phyloP scores from a whole-genome alignment of 2,113 vertebrate genomes.

The Mus spicilegus region DNA sequence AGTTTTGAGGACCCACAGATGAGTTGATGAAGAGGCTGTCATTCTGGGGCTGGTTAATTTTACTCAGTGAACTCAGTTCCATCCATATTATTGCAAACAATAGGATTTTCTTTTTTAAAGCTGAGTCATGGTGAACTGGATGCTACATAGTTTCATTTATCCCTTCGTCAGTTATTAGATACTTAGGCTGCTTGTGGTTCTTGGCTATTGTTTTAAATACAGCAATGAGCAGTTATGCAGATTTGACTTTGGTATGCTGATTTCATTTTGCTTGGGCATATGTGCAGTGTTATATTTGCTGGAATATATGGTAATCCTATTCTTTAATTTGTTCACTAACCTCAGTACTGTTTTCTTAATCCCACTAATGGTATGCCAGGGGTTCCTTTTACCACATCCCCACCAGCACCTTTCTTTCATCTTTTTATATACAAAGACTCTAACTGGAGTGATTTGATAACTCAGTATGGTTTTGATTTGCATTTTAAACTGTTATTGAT shows the following conservation, averaged over 20 bases:
- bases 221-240: no score
- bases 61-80: neutral
- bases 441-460: neutral
- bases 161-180: neutral
- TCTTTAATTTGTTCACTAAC: no score
- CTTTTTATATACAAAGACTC: neutral
- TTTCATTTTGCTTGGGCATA: neutral
- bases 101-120: neutral
- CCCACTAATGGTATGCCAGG: neutral
- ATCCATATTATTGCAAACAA: neutral
- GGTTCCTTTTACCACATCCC: neutral
- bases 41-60: neutral
- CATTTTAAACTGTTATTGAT: neutral
- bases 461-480: neutral
- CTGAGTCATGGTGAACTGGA: neutral
- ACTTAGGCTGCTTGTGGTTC: neutral
- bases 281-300: neutral
- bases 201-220: neutral
- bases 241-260: neutral
- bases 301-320: neutral
- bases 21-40: neutral
- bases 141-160: neutral
- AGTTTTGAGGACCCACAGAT: no score
- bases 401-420: neutral
- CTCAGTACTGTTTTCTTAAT: neutral